Conservation (phyloP, 2,113 vertebrate species). For the Poeciliopsis prolifica region DNA sequence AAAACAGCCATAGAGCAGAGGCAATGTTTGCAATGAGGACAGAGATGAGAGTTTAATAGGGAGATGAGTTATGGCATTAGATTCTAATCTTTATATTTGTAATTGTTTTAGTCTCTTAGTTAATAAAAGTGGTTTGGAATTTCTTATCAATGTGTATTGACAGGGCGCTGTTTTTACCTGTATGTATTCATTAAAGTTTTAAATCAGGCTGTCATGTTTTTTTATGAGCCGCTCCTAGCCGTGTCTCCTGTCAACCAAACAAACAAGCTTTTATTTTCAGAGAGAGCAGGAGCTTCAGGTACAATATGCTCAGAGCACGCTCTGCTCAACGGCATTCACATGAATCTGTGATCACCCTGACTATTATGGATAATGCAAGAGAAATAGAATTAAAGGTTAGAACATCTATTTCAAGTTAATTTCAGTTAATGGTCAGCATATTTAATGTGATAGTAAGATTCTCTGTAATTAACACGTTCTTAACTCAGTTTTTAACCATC, state of each 20-base stretch:
- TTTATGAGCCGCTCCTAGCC: conserved; percentile 28
- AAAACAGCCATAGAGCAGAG: conserved; percentile 28
- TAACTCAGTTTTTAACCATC: background rate
- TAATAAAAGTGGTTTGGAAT: conserved; percentile 22
- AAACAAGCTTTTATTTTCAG: conserved; percentile 56
- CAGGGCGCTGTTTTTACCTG: conserved; percentile 1
- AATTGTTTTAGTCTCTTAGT: conserved; percentile 42
- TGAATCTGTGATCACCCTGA: background rate
- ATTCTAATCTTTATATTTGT: conserved; percentile 31
- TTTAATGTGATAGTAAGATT: background rate
- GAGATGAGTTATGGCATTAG: conserved; percentile 43
- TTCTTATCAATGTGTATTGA: conserved; percentile 23
- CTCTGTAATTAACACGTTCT: background rate
- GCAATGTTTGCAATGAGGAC: background rate
- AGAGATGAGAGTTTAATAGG: conserved; percentile 7
- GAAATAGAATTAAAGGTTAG: background rate
- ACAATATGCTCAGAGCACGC: background rate
- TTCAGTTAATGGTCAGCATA: background rate
- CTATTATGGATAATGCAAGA: background rate
- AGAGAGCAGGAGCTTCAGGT: conserved; percentile 3
- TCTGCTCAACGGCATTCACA: background rate
- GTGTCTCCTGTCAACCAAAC: conserved; percentile 34
- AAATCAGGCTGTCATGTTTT: conserved; percentile 58
- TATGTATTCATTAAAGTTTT: conserved; percentile 50
- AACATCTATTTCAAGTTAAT: background rate